Evolutionary conservation across 2,888 invertebrate genomes (phyloP).

Genomic region (Polydrusus tereticollis): DNA sequence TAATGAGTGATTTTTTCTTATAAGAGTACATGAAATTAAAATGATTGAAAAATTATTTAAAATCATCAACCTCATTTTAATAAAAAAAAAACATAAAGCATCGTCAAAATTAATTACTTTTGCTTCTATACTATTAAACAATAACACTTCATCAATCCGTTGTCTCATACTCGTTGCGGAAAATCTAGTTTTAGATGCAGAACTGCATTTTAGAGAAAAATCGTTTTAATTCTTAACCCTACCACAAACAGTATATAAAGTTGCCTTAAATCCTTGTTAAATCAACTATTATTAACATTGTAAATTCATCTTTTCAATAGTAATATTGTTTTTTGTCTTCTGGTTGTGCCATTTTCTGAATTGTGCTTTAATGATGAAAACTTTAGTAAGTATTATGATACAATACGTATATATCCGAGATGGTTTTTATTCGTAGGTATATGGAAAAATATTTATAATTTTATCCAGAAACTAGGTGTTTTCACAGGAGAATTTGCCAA

Average conservation of each 20-base stretch:
- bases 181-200: conserved; percentile 30
- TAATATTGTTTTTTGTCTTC: not conserved
- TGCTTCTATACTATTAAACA: conserved; percentile 9
- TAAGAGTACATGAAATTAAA: too few species aligned
- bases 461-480: too few species aligned
- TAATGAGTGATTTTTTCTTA: too few species aligned
- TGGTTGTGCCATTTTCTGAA: conserved; percentile 6
- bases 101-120: not conserved
- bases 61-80: too few species aligned
- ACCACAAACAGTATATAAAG: conserved; percentile 54
- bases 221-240: conserved; percentile 51
- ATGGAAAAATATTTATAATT: too few species aligned
- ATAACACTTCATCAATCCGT: conserved; percentile 23
- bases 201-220: conserved; percentile 36
- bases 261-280: conserved; percentile 14
- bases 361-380: not conserved
- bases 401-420: too few species aligned
- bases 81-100: too few species aligned
- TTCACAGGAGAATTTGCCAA: too few species aligned
- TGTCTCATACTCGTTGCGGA: conserved; percentile 28
- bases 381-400: conserved; percentile 7
- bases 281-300: conserved; percentile 14
- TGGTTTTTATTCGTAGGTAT: too few species aligned
- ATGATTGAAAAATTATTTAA: too few species aligned
- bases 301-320: conserved; percentile 2